These are phyloP conservation scores for Lepidocyrtinus sp. DNA, from an alignment of 2,888 invertebrate genomes.

Conservation along the genomic window DNA sequence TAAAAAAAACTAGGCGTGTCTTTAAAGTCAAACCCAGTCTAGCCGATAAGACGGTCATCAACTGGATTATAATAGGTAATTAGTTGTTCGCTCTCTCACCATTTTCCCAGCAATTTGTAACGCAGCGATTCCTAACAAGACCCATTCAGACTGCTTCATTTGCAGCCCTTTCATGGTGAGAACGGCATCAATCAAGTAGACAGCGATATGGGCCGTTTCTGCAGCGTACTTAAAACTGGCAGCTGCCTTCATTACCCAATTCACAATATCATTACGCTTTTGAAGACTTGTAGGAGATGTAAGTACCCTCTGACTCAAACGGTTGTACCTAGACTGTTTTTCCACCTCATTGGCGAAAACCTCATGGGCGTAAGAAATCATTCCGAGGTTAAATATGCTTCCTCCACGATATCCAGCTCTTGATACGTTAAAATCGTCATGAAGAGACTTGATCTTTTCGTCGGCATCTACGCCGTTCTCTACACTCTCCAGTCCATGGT, in stretches of 20 bases:
- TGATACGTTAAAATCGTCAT: background rate
- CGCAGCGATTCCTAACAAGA: conserved; percentile 34
- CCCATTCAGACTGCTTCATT: background rate
- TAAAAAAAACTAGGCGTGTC: background rate
- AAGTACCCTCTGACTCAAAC: background rate
- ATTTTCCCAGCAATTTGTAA: conserved; percentile 52
- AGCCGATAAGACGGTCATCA: background rate
- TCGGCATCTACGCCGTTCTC: too few relatives aligned
- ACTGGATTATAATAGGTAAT: background rate
- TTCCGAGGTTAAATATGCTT: background rate
- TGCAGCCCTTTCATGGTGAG: background rate
- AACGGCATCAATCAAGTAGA: conserved; percentile 40
- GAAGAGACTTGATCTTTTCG: too few relatives aligned
- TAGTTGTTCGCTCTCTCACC: conserved; percentile 33
- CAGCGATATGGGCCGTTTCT: conserved; percentile 44
- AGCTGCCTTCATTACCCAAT: conserved; percentile 26
- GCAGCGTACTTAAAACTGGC: conserved; percentile 8
- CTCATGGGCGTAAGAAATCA: conserved; percentile 3
- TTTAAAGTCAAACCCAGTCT: background rate
- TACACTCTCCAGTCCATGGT: too few relatives aligned
- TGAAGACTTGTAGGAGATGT: background rate
- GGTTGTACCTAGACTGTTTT: background rate
- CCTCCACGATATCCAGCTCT: background rate
- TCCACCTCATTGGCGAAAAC: background rate
- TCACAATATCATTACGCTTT: conserved; percentile 18